Base-by-base conservation (phyloP, 2,888 invertebrate species). In the Melanargia galathea region DNA sequence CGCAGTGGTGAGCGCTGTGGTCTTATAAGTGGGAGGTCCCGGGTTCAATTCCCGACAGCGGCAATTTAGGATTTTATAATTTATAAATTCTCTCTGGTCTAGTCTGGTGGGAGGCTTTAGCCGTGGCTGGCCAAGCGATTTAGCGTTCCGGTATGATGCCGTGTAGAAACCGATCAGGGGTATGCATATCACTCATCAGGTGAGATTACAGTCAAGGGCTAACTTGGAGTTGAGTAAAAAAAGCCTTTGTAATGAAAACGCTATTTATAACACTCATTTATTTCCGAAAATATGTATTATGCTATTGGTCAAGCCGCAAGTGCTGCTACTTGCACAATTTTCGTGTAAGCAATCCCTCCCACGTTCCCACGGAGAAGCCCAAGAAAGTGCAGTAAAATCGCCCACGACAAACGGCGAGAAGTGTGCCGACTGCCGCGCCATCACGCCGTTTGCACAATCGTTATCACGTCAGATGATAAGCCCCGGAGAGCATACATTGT, bases 391-490 rank as follows among this genome's bases (percentile, higher is more conserved):
- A 35, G 57, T 63, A 57, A 62, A 67, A 38, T 61, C 67, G 65
- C 67, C 67, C 62, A 67, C 67, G 8, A 54, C 20, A 45, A 30
- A 20, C 43, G 16, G 52, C 51, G 56, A 26, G 60, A 66, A 62
- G 45, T 64, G 60, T 63, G 65, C 62, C 65, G n/a, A n/a, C n/a
- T n/a, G 52, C 52, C 43, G 43, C 33, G 22, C 24, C 24, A 46
- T 43, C 40, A 55, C 24, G 56, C n/a, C n/a, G 64, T 68, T 73
- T 73, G 73, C 72, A 73, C 72, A 74, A 73, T 67, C 66, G 65
- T 67, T 72, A 75, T 73, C 71, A 68, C 67, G 64, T 60, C 58
- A 49, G 57, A 58, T 71, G 76, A 75, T 76, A 75, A 75, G 73
- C 69, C n/a, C 70, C 68, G 66, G 64, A 68, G 71, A 69, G 71